These are phyloP conservation scores for Macaria notata DNA, from an alignment of 2,888 invertebrate genomes.

Conservation along the genomic window DNA sequence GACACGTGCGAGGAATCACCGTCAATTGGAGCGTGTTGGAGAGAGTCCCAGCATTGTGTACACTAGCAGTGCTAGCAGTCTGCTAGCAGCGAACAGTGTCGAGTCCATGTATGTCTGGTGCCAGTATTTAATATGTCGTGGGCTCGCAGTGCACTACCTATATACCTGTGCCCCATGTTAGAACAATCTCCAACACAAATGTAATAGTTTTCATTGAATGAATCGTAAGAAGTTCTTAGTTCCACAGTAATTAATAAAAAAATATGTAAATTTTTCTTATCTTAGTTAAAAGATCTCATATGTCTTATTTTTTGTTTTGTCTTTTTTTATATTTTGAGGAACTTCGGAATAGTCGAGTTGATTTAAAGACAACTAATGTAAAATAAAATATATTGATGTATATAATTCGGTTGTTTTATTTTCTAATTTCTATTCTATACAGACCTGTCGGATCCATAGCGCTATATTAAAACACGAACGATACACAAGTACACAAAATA, in stretches of 20 bases:
- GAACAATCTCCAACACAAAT: slow-evolving; percentile 57
- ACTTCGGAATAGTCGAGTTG: slow-evolving; percentile 80
- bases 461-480: slow-evolving; percentile 7
- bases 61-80: too few relatives aligned
- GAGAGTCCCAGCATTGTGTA: slow-evolving; percentile 53
- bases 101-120: slow-evolving; percentile 11
- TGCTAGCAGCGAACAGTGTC: too few relatives aligned
- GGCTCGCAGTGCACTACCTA: not conserved
- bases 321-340: slow-evolving; percentile 82
- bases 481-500: slow-evolving; percentile 22
- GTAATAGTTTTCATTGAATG: slow-evolving; percentile 59
- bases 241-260: slow-evolving; percentile 72
- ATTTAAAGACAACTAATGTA: slow-evolving; percentile 82
- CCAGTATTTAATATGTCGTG: slow-evolving; percentile 15
- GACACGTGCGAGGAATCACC: slow-evolving; percentile 67
- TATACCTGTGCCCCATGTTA: too few relatives aligned
- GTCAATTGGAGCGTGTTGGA: slow-evolving; percentile 64
- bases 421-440: slow-evolving; percentile 37
- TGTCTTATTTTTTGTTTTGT: slow-evolving; percentile 81
- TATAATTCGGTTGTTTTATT: slow-evolving; percentile 60
- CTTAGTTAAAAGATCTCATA: slow-evolving; percentile 82
- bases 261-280: slow-evolving; percentile 80
- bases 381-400: slow-evolving; percentile 83
- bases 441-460: slow-evolving; percentile 23
- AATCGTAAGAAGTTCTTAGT: slow-evolving; percentile 75